Base-by-base conservation (phyloP, 2,113 vertebrate genomes). In the Nothoprocta pentlandii region DNA sequence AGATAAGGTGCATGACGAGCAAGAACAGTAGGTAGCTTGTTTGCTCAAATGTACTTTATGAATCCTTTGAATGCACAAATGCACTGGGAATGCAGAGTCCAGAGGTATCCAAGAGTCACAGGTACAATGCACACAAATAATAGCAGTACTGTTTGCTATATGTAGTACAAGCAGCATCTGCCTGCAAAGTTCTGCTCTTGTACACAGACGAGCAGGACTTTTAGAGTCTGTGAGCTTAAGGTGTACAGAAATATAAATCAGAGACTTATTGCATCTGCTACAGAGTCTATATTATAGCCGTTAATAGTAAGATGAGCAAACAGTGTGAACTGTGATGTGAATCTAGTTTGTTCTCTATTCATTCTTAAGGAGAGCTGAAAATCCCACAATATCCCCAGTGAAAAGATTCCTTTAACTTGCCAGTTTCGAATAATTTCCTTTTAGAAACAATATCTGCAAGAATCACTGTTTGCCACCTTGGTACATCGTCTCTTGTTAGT, bases 1-100 rank as follows among this genome's bases (percentile, higher is more conserved):
- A 99, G 99, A 99, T 99, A 99, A 99, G 98, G 98, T 98, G 98
- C 98, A 95, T 98, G 98, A 98, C 98, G 98, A 98, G 98, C 97
- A 96, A 89, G 93, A 98, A 98, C 98, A 97, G 98, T 98, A 98
- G 98, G 98, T 97, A 97, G 98, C 98, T 98, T 97, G 97, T 97
- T 98, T 97, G 96, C 97, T 98, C 98, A 98, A 98, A 98, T 98
- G 97, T 96, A 87, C 95, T 95, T 95, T 96, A 93, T 94, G 94
- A 92, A 94, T 94, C 81, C 92, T 89, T 42, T 56, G 83, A 96
- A 95, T 67, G 63, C 83, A 81, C 41, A 67, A 58, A 95, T 86
- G 83, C 87, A 39, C 77, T 89, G 94, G 56, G 58, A 94, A 87
- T 81, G 74, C 64, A 85, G n/a, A 86, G 80, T 80, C 78, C 16